phyloP scores from a whole-genome alignment of 2,113 vertebrate genomes.

The Octodon degus region DNA sequence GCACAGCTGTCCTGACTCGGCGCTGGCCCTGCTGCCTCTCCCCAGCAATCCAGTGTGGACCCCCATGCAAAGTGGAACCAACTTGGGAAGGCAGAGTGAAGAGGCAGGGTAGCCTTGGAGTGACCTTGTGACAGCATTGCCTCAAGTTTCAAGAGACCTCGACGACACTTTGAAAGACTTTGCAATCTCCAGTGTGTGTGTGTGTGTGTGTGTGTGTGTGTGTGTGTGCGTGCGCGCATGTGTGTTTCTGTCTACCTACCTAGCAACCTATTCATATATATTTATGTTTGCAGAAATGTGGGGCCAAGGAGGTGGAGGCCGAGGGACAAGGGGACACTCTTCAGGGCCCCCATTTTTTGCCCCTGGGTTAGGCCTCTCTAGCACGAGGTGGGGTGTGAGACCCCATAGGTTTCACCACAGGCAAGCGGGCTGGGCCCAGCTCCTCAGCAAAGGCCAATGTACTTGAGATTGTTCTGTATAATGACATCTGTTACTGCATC shows the following conservation, averaged over 20 bases:
- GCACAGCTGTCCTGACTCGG: constrained; percentile 41
- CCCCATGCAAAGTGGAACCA: constrained; percentile 72
- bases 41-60: constrained; percentile 56
- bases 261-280: constrained; percentile 66
- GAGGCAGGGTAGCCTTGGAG: constrained; percentile 76
- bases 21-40: constrained; percentile 57
- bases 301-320: constrained; percentile 75
- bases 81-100: constrained; percentile 78
- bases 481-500: constrained; percentile 99
- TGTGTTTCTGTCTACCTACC: constrained; percentile 57
- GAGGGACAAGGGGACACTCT: constrained; percentile 59
- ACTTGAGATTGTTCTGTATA: constrained; percentile 99
- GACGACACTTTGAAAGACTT: constrained; percentile 35
- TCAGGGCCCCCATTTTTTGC: constrained; percentile 66
- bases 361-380: constrained; percentile 64
- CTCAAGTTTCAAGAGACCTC: constrained; percentile 76
- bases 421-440: constrained; percentile 63
- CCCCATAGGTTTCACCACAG: constrained; percentile 75
- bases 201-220: background rate
- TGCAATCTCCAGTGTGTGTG: constrained; percentile 53
- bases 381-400: constrained; percentile 60
- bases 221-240: background rate
- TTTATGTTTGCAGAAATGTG: constrained; percentile 61
- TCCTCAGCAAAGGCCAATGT: constrained; percentile 98
- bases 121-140: constrained; percentile 74